Conservation (phyloP, 2,113 vertebrate species). For the Electrona antarctica region DNA sequence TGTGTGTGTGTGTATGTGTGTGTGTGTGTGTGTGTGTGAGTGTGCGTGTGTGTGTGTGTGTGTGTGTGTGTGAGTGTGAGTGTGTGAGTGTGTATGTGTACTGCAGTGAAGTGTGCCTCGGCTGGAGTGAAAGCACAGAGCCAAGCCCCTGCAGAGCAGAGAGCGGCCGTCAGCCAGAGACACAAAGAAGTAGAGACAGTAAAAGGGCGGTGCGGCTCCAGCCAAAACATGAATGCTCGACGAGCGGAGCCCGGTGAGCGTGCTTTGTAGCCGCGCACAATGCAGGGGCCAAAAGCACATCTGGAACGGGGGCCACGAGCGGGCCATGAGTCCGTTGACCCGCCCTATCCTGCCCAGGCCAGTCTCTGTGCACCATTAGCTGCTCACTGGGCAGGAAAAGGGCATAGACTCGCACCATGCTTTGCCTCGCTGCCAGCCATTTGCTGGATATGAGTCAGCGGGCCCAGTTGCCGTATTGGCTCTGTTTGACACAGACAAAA, state of each 20-base stretch:
- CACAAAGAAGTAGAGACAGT: slow-evolving; percentile 33
- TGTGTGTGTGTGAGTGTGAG: background rate
- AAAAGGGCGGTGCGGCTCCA: slow-evolving; percentile 42
- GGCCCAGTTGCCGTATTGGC: slow-evolving; percentile 5
- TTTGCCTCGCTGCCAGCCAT: slow-evolving; percentile 52
- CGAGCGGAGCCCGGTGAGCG: slow-evolving; percentile 49
- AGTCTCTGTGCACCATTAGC: slow-evolving; percentile 67
- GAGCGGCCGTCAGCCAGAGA: slow-evolving; percentile 6
- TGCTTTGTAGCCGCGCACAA: slow-evolving; percentile 71
- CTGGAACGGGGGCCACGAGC: slow-evolving; percentile 51
- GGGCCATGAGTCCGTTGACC: too few species aligned
- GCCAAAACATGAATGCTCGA: slow-evolving; percentile 49
- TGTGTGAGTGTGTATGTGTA: slow-evolving; percentile 3
- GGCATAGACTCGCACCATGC: slow-evolving; percentile 29
- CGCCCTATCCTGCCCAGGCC: slow-evolving; percentile 1
- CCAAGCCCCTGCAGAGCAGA: slow-evolving; percentile 17
- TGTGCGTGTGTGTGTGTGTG: slow-evolving; percentile 14
- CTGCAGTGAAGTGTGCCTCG: slow-evolving; percentile 45
- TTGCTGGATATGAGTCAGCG: slow-evolving; percentile 56
- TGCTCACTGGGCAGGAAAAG: slow-evolving; percentile 72
- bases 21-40: background rate
- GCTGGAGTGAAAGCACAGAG: slow-evolving; percentile 12
- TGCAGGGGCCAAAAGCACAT: slow-evolving; percentile 70
- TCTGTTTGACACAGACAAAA: too few species aligned
- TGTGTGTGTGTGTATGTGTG: slow-evolving; percentile 8